Evolutionary conservation across 2,113 vertebrate genomes (phyloP).

Genomic region (Terrapene triunguis): DNA sequence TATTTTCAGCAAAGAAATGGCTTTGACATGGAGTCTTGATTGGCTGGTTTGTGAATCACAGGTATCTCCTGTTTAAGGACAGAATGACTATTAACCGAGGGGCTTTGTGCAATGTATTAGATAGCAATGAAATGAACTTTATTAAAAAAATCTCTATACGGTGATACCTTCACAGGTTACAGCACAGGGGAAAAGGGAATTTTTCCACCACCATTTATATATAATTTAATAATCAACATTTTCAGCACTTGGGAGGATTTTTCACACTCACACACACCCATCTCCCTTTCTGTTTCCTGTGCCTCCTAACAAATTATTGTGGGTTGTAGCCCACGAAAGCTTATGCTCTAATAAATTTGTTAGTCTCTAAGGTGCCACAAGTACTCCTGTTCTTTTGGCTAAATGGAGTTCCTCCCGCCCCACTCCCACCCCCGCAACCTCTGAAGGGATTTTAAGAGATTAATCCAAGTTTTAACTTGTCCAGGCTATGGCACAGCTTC

Average conservation of each 20-base stretch:
- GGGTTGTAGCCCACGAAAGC: too few species aligned
- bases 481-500: not conserved
- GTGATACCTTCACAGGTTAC: conserved; percentile 40
- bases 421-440: not conserved
- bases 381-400: too few species aligned
- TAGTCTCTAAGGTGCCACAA: too few species aligned
- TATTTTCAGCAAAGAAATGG: conserved; percentile 27
- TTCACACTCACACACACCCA: accelerated
- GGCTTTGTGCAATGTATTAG: conserved; percentile 54
- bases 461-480: conserved; percentile 8
- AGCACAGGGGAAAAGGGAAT: conserved; percentile 29
- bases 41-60: conserved; percentile 9
- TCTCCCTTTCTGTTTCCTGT: not conserved
- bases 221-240: not conserved
- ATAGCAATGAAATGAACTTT: conserved; percentile 64
- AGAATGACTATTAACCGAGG: not conserved
- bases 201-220: not conserved
- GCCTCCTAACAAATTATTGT: not conserved
- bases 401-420: not conserved
- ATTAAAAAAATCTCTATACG: conserved; percentile 46
- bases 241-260: not conserved
- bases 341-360: too few species aligned
- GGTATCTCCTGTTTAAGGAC: conserved; percentile 51
- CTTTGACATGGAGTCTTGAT: conserved; percentile 39
- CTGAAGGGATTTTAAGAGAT: conserved; percentile 3